Base-by-base conservation (phyloP, 2,113 vertebrate genomes). In the Menura novaehollandiae region DNA sequence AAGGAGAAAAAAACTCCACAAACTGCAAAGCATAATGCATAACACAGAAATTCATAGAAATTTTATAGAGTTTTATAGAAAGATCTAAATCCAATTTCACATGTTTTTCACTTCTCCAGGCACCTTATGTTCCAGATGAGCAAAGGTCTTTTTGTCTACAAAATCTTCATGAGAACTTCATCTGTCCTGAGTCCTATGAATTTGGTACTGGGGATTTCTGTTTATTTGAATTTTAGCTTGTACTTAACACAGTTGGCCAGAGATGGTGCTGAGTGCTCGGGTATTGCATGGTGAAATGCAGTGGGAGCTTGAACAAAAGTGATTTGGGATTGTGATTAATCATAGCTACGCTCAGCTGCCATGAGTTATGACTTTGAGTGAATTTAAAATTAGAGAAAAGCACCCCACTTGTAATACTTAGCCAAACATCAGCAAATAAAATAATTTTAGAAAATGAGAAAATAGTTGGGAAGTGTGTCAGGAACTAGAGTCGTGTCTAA, bases 251-350 rank as follows among this genome's bases (percentile, higher is more conserved):
- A 67, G 22, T 64, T 94, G 95, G 60, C 95, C 95, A 97, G 96
- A 97, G 96, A 80, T 95, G 96, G 95, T 96, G 95, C 97, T 97
- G 89, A 94, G 79, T 94, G 47, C 73, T 97, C 10, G 78, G 82
- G 52, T 90, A 94, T 92, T 74, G 81, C 62, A 74, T 46, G 51
- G 18, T 68, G 77, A 96, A 93, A 67, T 49, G 51, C 81, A 64
- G 19, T 58, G 58, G 71, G 22, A 95, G 53, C 60, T 88, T 64
- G 51, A 94, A 77, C 20, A 62, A 62, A 81, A 86, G 55, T 86
- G 46, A 77, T 75, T 80, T 85, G 53, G 64, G 47, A 27, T 37
- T n/a, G n/a, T n/a, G n/a, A 52, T 87, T 93, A 86, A 89, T 93
- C 55, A 60, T 28, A 88, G 44, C 69, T 68, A 17, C 47, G 60